A percentile compares a stretch with the other conserved stretches of the same genome.
These are phyloP conservation scores for Tachuris rubrigastra DNA, from an alignment of 2,113 vertebrate genomes.

Conservation along the genomic window DNA sequence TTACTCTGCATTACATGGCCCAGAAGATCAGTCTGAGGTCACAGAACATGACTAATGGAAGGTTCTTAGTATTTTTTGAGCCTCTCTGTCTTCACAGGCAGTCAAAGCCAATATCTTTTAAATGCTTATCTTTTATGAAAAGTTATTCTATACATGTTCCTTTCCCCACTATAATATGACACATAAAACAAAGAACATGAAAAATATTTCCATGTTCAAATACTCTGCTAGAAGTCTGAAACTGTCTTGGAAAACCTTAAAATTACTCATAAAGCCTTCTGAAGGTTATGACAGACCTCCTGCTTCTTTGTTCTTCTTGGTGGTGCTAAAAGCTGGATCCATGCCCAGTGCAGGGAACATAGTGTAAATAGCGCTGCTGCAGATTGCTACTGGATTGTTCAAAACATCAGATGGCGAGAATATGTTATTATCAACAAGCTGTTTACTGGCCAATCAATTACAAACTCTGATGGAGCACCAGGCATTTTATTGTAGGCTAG, in stretches of 20 bases:
- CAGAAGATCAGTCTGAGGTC: not conserved
- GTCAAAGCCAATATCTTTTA: not conserved
- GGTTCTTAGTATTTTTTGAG: not conserved
- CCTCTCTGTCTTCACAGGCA: not conserved
- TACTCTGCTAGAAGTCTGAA: not conserved
- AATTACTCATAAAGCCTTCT: conserved; percentile 3
- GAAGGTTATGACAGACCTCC: conserved; percentile 22
- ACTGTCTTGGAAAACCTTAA: not conserved
- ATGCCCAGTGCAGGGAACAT: not conserved
- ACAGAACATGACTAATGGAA: not conserved
- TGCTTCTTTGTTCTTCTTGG: conserved; percentile 36
- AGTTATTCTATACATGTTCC: not conserved
- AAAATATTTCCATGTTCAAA: not conserved
- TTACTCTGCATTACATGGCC: not conserved
- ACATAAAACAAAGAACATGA: not conserved
- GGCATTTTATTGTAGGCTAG: conserved; percentile 34
- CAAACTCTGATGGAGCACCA: conserved; percentile 39
- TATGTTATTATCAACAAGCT: conserved; percentile 57
- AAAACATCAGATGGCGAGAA: conserved; percentile 59
- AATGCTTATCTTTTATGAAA: not conserved
- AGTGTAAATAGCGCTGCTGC: not conserved
- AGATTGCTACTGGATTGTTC: conserved; percentile 34
- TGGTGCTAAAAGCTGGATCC: conserved; percentile 29
- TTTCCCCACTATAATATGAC: not conserved
- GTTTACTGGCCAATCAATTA: conserved; percentile 51